Percentiles rank a stretch among this genome's conserved stretches.
Evolutionary conservation across 92 coral and sea anemone genomes (phyloP).

Genomic region (Porites divaricata): DNA sequence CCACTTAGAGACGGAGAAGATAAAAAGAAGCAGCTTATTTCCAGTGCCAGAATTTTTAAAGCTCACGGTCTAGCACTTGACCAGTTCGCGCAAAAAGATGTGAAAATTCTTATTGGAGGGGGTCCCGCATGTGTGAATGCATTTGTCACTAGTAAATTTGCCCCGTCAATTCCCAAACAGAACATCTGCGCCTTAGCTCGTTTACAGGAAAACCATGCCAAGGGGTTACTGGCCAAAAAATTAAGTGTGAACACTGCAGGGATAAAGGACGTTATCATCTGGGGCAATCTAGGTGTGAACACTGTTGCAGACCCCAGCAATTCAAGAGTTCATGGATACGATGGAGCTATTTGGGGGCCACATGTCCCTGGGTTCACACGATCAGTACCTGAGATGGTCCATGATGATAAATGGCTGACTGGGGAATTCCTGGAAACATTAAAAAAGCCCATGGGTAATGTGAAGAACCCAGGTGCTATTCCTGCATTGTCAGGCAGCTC

Average conservation of each 20-base stretch:
- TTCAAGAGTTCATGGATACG: constrained; percentile 93
- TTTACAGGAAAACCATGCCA: constrained; percentile 87
- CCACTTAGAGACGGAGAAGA: constrained; percentile 41
- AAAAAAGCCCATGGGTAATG: constrained; percentile 58
- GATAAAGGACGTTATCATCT: constrained; percentile 84
- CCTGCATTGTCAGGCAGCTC: constrained; percentile 79
- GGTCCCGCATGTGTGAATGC: constrained; percentile 80
- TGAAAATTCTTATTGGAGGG: constrained; percentile 87
- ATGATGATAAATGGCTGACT: constrained; percentile 94
- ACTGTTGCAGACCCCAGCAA: constrained; percentile 73
- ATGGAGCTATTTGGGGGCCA: constrained; percentile 99
- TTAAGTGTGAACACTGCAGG: constrained; percentile 91
- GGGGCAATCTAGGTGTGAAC: constrained; percentile 86
- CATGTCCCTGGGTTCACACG: constrained; percentile 92
- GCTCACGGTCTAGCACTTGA: constrained; percentile 85
- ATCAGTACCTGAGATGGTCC: constrained; percentile 93
- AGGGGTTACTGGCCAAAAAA: constrained; percentile 85
- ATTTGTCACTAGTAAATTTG: constrained; percentile 78
- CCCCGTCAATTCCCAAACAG: constrained; percentile 86
- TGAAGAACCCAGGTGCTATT: constrained; percentile 24
- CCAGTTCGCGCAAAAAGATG: constrained; percentile 79
- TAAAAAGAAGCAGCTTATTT: constrained; percentile 52
- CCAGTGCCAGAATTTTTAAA: constrained; percentile 71
- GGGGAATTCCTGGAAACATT: constrained; percentile 80
- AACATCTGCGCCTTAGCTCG: constrained; percentile 92